Conservation (phyloP, 1,140 invertebrate genomes). For the Drosophila neocordata region DNA sequence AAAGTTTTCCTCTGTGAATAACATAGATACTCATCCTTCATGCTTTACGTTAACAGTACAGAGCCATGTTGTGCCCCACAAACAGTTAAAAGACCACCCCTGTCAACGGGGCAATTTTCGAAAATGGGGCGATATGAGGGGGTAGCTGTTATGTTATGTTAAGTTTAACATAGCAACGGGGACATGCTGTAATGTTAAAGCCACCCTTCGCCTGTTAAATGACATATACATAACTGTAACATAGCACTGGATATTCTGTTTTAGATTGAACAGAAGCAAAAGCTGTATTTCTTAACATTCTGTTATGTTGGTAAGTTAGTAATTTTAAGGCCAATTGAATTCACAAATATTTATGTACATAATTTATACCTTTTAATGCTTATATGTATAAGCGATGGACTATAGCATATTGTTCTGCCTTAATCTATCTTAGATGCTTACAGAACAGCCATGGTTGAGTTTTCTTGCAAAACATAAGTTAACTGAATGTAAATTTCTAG, state of each 20-base stretch:
- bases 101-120: constrained; percentile 60
- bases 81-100: constrained; percentile 30
- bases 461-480: too few species aligned
- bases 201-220: not conserved
- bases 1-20: constrained; percentile 15
- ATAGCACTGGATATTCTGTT: not conserved
- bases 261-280: not conserved
- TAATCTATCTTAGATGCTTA: too few species aligned
- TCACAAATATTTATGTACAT: not conserved
- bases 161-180: constrained; percentile 27
- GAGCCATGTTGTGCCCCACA: constrained; percentile 20
- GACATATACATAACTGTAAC: not conserved
- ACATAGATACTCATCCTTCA: constrained; percentile 5
- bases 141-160: constrained; percentile 20
- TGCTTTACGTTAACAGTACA: not conserved
- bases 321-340: not conserved
- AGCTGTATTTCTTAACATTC: not conserved
- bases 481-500: too few species aligned
- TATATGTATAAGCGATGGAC: too few species aligned
- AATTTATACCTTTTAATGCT: too few species aligned
- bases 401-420: too few species aligned
- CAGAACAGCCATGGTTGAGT: too few species aligned
- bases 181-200: constrained; percentile 1
- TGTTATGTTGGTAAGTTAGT: not conserved
- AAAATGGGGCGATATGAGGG: constrained; percentile 54